A percentile compares a stretch with the other conserved stretches of the same genome.
These are phyloP conservation scores for Diabrotica virgifera DNA, from an alignment of 1,140 invertebrate species.

Conservation along the genomic window DNA sequence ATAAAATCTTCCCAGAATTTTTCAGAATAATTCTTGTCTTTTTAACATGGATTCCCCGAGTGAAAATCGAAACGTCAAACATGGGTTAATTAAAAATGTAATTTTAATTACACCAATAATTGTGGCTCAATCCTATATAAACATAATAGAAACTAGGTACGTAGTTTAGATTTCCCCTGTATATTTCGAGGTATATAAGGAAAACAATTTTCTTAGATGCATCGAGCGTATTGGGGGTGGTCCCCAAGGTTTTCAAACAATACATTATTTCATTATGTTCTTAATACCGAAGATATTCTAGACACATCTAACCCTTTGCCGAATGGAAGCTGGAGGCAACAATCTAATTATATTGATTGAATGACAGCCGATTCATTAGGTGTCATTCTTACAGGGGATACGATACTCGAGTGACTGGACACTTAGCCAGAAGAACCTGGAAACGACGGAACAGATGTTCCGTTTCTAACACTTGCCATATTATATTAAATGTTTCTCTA, in stretches of 20 bases:
- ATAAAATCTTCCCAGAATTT: no score
- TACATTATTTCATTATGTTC: conserved; percentile 45
- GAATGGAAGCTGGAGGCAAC: conserved; percentile 29
- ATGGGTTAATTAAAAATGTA: no score
- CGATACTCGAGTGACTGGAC: conserved; percentile 24
- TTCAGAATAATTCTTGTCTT: no score
- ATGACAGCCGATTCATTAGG: conserved; percentile 50
- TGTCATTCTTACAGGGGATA: conserved; percentile 43
- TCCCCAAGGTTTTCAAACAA: conserved; percentile 38
- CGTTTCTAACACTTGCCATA: conserved; percentile 5
- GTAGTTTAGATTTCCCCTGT: no score
- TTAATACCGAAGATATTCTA: conserved; percentile 45
- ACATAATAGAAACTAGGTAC: no score
- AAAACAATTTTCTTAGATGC: conserved; percentile 27
- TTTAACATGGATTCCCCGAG: no score
- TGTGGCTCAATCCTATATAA: no score
- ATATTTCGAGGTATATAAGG: background rate
- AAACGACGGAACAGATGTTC: conserved; percentile 37
- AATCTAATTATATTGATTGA: conserved; percentile 52
- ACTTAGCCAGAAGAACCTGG: conserved; percentile 26
- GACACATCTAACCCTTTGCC: conserved; percentile 45
- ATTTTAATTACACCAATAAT: no score
- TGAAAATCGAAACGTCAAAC: no score
- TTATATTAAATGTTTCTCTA: conserved; percentile 17
- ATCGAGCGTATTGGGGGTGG: conserved; percentile 17